A percentile compares a stretch with the other conserved stretches of the same genome.
These are phyloP conservation scores for Pseudobourletiella spinata DNA, from an alignment of 1,140 invertebrate species.

Conservation along the genomic window DNA sequence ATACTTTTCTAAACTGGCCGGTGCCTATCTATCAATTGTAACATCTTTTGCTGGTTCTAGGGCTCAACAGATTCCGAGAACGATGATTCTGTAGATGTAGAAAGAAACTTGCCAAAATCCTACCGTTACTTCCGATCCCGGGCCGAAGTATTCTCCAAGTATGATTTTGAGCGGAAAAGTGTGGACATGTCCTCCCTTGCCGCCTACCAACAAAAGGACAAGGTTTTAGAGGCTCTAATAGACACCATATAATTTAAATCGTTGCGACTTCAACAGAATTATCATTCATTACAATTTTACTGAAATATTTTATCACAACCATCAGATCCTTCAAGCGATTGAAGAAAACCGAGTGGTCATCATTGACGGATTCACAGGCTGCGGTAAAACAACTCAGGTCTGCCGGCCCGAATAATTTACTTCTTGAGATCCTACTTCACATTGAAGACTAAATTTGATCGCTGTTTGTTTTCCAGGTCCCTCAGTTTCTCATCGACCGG, in stretches of 20 bases:
- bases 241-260: not conserved
- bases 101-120: too few relatives aligned
- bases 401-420: not conserved
- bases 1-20: too few relatives aligned
- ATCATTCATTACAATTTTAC: not conserved
- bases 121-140: too few relatives aligned
- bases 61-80: too few relatives aligned
- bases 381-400: constrained; percentile 37
- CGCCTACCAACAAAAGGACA: constrained; percentile 1
- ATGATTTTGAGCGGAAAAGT: not conserved
- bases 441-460: not conserved
- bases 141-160: not conserved
- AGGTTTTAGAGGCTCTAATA: not conserved
- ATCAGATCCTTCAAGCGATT: constrained; percentile 53
- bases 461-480: constrained; percentile 39
- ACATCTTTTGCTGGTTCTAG: too few relatives aligned
- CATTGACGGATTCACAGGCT: constrained; percentile 81
- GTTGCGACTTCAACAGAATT: not conserved
- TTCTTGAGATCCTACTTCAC: not conserved
- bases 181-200: not conserved
- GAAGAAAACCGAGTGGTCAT: constrained; percentile 60
- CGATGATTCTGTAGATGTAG: too few relatives aligned
- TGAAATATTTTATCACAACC: not conserved
- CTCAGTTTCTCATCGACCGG: constrained; percentile 76
- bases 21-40: too few relatives aligned